Percentiles rank a stretch among this genome's conserved stretches.
phyloP scores from a whole-genome alignment of 2,113 vertebrate genomes.

The Paraplagusia blochii region DNA sequence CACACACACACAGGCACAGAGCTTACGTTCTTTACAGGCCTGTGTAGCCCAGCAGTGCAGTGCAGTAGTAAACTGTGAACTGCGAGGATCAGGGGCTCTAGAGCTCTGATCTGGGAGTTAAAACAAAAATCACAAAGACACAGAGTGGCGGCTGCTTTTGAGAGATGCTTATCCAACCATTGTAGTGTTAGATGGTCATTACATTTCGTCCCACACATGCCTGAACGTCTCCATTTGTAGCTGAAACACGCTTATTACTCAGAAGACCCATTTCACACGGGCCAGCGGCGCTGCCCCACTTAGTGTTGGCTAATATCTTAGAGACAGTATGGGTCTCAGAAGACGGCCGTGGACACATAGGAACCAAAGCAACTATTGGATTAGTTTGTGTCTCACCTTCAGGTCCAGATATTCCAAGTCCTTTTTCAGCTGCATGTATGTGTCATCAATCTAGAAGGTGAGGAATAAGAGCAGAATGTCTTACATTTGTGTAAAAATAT shows the following conservation, averaged over 20 bases:
- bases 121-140: constrained; percentile 77
- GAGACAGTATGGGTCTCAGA: constrained; percentile 8
- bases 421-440: constrained; percentile 93
- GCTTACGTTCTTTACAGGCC: constrained; percentile 94
- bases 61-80: constrained; percentile 97
- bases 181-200: constrained; percentile 20
- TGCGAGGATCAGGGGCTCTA: constrained; percentile 97
- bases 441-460: constrained; percentile 85
- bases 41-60: constrained; percentile 90
- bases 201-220: not conserved
- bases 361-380: not conserved
- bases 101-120: constrained; percentile 95
- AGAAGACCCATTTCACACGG: constrained; percentile 2
- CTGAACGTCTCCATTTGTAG: constrained; percentile 12
- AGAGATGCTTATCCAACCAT: constrained; percentile 42
- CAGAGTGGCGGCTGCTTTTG: constrained; percentile 30
- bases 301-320: constrained; percentile 21
- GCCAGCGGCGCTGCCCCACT: not conserved
- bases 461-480: constrained; percentile 18
- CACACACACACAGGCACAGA: constrained; percentile 29
- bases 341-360: not conserved
- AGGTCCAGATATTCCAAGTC: constrained; percentile 94
- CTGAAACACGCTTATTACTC: constrained; percentile 1
- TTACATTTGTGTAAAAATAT: too few species aligned
- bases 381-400: constrained; percentile 79